Conservation (phyloP, 2,113 vertebrate genomes). For the Brienomyrus brachyistius region DNA sequence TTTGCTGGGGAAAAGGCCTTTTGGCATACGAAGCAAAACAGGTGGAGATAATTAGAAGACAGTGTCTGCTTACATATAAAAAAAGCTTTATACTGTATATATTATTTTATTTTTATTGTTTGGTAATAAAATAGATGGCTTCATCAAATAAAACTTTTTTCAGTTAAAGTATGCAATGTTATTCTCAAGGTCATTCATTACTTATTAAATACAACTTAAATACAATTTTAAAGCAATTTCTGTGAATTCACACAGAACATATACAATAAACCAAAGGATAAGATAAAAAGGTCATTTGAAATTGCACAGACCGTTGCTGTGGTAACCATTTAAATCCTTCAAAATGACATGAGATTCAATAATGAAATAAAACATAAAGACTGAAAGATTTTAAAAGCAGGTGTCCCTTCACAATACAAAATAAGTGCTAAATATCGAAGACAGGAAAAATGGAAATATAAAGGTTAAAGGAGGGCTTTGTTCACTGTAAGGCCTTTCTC, state of each 20-base stretch:
- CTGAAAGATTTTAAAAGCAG: not conserved
- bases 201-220: not conserved
- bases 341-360: not conserved
- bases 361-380: not conserved
- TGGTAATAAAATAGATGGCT: not conserved
- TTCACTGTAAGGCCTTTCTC: not conserved
- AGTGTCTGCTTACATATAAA: not conserved
- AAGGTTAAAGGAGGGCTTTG: not conserved
- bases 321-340: not conserved
- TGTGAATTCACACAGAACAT: not conserved
- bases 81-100: not conserved
- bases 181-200: not conserved
- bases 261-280: not conserved
- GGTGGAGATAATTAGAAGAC: not conserved
- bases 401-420: not conserved
- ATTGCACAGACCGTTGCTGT: not conserved
- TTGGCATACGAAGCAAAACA: not conserved
- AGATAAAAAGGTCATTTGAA: not conserved
- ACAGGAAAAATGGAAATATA: not conserved
- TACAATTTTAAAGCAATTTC: not conserved
- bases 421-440: not conserved
- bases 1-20: constrained; percentile 18
- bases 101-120: not conserved
- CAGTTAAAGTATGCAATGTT: not conserved
- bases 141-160: not conserved